phyloP scores from a whole-genome alignment of 1,140 invertebrate species.

The Wiebesia pumilae region DNA sequence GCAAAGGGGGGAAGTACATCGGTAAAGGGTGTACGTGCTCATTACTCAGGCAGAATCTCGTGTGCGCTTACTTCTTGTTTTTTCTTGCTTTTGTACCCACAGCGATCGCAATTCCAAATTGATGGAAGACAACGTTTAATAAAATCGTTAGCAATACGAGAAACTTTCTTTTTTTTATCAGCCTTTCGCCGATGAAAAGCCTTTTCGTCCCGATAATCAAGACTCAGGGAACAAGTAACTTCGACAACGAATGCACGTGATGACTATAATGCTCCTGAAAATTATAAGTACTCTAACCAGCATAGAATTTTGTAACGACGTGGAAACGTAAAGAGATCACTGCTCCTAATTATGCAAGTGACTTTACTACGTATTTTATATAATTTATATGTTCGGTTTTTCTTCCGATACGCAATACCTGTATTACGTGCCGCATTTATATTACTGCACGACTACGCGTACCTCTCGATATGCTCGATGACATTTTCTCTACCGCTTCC shows the following conservation, averaged over 20 bases:
- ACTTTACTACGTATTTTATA: too few species aligned
- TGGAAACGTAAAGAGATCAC: neutral
- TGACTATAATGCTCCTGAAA: neutral
- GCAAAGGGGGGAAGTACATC: neutral
- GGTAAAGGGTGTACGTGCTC: slow-evolving; percentile 15
- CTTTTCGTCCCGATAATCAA: too few species aligned
- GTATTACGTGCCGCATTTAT: too few species aligned
- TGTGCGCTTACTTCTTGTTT: neutral
- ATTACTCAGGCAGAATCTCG: neutral
- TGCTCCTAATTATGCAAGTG: too few species aligned
- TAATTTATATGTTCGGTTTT: too few species aligned
- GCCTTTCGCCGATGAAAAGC: too few species aligned
- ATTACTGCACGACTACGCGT: too few species aligned
- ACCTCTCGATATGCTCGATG: too few species aligned
- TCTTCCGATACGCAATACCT: too few species aligned
- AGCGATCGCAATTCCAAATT: neutral
- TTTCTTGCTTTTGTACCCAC: neutral
- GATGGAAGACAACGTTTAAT: neutral
- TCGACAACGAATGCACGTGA: neutral
- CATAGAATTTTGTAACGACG: neutral
- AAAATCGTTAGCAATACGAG: neutral
- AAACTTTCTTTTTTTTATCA: too few species aligned
- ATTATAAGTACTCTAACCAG: neutral
- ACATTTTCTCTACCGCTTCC: too few species aligned
- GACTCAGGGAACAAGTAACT: neutral